Evolutionary conservation across 2,797 vertebrate genomes (phyloP).

Genomic region (Delichon dasypus): DNA sequence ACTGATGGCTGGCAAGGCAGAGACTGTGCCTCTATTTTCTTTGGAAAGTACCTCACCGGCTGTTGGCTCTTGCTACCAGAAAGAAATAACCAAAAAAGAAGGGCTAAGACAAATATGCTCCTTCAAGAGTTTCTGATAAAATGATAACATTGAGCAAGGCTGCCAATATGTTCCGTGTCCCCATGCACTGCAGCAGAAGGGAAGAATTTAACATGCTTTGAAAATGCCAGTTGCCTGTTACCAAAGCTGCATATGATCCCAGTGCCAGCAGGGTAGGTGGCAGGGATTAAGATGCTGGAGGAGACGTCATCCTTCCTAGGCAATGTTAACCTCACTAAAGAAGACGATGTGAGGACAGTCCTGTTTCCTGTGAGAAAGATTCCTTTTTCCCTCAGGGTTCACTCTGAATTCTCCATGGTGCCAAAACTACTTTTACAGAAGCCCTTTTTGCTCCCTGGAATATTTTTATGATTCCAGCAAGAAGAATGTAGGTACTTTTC

Average conservation of each 20-base stretch:
- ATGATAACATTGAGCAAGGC: neutral
- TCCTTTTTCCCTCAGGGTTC: neutral
- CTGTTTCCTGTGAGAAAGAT: neutral
- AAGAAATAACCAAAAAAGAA: constrained; percentile 38
- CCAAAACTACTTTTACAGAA: neutral
- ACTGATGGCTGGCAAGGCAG: constrained; percentile 7
- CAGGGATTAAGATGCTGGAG: constrained; percentile 23
- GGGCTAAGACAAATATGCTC: constrained; percentile 33
- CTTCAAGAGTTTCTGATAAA: constrained; percentile 41
- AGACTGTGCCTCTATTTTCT: constrained; percentile 25
- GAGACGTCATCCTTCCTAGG: neutral
- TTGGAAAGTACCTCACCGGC: neutral
- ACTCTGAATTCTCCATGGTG: neutral
- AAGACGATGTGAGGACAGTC: neutral
- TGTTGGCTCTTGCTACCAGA: constrained; percentile 43
- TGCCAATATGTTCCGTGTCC: neutral
- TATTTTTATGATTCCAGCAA: neutral
- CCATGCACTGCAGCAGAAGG: constrained; percentile 50
- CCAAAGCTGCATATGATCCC: constrained; percentile 12
- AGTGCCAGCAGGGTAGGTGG: neutral
- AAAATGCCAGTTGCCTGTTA: constrained; percentile 47
- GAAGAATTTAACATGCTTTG: constrained; percentile 33
- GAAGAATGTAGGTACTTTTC: neutral
- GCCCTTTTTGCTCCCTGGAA: neutral
- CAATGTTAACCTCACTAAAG: neutral